phyloP scores from a whole-genome alignment of 2,113 vertebrate species.

The Hypomesus transpacificus region DNA sequence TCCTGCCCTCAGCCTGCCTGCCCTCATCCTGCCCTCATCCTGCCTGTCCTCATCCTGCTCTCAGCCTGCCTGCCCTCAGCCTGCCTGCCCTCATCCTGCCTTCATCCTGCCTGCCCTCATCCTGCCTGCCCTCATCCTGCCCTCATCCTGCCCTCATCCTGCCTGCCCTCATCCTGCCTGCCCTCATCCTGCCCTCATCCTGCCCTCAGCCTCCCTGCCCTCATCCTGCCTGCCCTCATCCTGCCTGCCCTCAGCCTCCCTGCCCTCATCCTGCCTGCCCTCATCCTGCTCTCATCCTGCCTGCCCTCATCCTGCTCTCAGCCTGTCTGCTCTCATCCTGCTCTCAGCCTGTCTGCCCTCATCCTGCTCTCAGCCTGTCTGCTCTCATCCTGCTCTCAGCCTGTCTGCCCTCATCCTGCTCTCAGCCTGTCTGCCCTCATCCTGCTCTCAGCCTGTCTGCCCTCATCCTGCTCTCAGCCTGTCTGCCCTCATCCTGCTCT shows the following conservation, averaged over 20 bases:
- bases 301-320: slow-evolving; percentile 68
- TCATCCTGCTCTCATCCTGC: slow-evolving; percentile 71
- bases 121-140: neutral
- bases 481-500: slow-evolving; percentile 76
- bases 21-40: neutral
- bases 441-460: slow-evolving; percentile 64
- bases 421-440: neutral
- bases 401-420: neutral
- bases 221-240: too few relatives aligned
- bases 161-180: neutral
- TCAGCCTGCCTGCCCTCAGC: too few relatives aligned
- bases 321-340: slow-evolving; percentile 78
- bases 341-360: slow-evolving; percentile 71
- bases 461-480: slow-evolving; percentile 71
- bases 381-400: neutral
- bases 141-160: too few relatives aligned
- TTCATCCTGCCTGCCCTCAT: too few relatives aligned
- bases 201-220: neutral
- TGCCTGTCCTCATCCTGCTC: neutral
- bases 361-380: neutral
- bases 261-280: slow-evolving; percentile 77
- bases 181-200: neutral
- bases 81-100: slow-evolving; percentile 28
- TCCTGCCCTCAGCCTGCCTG: neutral
- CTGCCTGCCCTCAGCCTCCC: slow-evolving; percentile 78